These are phyloP conservation scores for Parnassius smintheus DNA, from an alignment of 2,888 invertebrate genomes.

Conservation along the genomic window DNA sequence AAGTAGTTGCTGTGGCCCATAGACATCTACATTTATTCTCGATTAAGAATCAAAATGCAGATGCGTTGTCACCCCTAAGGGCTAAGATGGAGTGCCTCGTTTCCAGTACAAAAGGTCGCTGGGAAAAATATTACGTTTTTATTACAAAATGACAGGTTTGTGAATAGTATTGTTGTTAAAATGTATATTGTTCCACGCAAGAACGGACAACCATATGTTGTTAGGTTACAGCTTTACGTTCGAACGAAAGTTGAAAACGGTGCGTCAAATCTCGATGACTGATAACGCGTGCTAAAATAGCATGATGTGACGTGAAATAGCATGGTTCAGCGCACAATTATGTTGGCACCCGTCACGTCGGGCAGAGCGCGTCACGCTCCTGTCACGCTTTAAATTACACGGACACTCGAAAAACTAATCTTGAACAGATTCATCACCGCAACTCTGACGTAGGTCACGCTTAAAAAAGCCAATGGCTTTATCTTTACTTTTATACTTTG, in stretches of 20 bases:
- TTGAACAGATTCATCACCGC: slow-evolving; percentile 58
- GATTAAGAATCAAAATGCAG: no score
- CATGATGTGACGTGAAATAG: slow-evolving; percentile 56
- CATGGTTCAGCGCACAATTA: slow-evolving; percentile 48
- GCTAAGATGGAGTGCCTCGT: no score
- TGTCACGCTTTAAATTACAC: slow-evolving; percentile 68
- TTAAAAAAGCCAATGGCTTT: slow-evolving; percentile 56
- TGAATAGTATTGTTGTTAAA: no score
- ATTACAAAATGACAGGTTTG: no score
- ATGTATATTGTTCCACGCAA: no score
- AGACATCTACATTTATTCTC: no score
- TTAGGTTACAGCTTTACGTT: no score
- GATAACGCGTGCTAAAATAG: slow-evolving; percentile 53
- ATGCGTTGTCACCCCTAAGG: no score
- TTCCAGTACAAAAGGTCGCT: no score
- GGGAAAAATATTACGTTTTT: no score
- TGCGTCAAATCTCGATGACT: slow-evolving; percentile 39
- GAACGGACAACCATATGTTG: no score
- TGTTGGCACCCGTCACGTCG: slow-evolving; percentile 46
- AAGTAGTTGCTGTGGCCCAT: no score
- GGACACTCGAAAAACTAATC: slow-evolving; percentile 61
- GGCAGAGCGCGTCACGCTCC: slow-evolving; percentile 47
- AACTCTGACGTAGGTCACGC: slow-evolving; percentile 58
- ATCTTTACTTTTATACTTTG: slow-evolving; percentile 56
- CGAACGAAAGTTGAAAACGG: slow-evolving; percentile 21